Base-by-base conservation (phyloP, 64 coral and sea anemone genomes). In the Stylophora pistillata region DNA sequence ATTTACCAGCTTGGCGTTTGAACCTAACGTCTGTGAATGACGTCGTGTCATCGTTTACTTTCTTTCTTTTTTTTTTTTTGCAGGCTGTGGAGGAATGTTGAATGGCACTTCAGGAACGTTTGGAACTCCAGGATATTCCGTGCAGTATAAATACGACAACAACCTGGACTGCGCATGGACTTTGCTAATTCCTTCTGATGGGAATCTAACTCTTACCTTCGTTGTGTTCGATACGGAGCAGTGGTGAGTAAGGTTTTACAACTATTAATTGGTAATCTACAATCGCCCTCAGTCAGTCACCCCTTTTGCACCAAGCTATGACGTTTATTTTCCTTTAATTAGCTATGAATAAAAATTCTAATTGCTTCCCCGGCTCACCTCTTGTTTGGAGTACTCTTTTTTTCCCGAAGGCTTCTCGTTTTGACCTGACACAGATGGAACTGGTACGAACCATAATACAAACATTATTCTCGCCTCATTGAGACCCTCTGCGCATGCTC, bases 111-210 rank as follows among this genome's bases (percentile, higher is more conserved):
- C 33, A 34, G 72, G 72, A 74, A 34, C 15, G 20, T 74, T 74
- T 60, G n/a, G 15, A 1, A 15, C 30, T 81, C 59, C 78, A 60
- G 55, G 59, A 63, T 60, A 57, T 60, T 7, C 7, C 37, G 7
- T 7, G 3, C 55, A n/a, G 12, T 10, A 10, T 21, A 12, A 23
- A 5, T 76, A 76, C 37, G 16, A 32, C 7, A 52, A 76, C 33
- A 76, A 76, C 73, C 23, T 76, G 23, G 53, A 53, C 33, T 76
- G 73, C 34, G 4, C 23, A 32, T 76, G 73, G 73, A 76, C 73
- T 52, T 53, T 54, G 15, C 73, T 2, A 2, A 76, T 76, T 23
- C 73, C 73, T 21, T 16, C 37, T 76, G 73, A 76, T 76, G 18
- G 73, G 11, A 53, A 76, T n/a, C 32, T 76, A 6, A 52, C 33